phyloP scores from a whole-genome alignment of 2,797 vertebrate species.

The Apogon talboti region DNA sequence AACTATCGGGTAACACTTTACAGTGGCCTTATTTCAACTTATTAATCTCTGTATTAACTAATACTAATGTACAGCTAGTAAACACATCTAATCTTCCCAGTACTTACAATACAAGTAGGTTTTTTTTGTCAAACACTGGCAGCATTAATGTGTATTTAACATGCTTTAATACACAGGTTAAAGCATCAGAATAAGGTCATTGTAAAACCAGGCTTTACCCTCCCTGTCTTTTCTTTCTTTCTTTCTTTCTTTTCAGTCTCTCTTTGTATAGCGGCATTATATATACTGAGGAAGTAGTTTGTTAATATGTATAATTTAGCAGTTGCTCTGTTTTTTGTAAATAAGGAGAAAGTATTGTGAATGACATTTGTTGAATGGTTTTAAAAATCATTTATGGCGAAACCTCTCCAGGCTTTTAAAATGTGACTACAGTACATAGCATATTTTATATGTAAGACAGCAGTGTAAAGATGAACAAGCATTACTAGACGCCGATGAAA shows the following conservation, averaged over 20 bases:
- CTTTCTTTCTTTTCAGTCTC: conserved; percentile 34
- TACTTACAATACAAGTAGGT: conserved; percentile 25
- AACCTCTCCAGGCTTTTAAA: conserved; percentile 78
- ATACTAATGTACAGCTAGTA: conserved; percentile 43
- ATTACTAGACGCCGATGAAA: conserved; percentile 92
- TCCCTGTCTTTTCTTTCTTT: background rate
- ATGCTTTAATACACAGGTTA: conserved; percentile 40
- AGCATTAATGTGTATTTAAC: conserved; percentile 52
- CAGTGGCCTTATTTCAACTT: conserved; percentile 60
- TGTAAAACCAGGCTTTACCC: conserved; percentile 50
- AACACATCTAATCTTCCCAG: conserved; percentile 40
- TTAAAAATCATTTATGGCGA: conserved; percentile 70
- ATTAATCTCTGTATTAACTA: conserved; percentile 44
- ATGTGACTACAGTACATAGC: conserved; percentile 77
- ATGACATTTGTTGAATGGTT: conserved; percentile 84
- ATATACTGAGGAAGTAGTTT: conserved; percentile 84
- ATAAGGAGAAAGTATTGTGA: conserved; percentile 95
- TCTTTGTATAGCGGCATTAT: conserved; percentile 80
- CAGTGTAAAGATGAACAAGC: conserved; percentile 74
- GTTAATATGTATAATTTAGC: conserved; percentile 98
- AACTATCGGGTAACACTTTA: conserved; percentile 51
- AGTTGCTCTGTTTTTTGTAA: conserved; percentile 89
- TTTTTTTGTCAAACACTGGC: conserved; percentile 51
- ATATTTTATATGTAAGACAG: conserved; percentile 83
- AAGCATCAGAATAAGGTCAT: conserved; percentile 55